Evolutionary conservation across 2,113 vertebrate genomes (phyloP), one percentile per base, ranked within the genome.

Genomic region (Tursiops truncatus): DNA sequence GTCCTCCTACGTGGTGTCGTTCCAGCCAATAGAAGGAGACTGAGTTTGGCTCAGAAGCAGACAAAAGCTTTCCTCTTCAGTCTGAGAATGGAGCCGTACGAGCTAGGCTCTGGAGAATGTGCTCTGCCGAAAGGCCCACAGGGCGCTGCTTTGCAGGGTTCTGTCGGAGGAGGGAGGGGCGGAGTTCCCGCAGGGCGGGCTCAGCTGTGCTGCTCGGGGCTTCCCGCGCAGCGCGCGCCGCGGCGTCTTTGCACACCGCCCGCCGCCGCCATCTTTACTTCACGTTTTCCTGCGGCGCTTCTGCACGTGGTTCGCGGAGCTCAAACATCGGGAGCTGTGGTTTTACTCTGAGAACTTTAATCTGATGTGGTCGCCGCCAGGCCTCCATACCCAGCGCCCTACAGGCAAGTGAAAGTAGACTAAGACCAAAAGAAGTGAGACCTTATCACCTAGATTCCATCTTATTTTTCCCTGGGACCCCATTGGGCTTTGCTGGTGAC

Each of bases 141-240:
- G 21, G 3, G 65, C 50, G 12, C 47, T 3, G 47, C 47, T 2
- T 36, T 47, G 0, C 33, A 33, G 50, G 67, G 12, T 31, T 26
- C 1, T 3, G 33, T n/a, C 20, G 1, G 50, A 2, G 77, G 6
- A 4, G 47, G 18, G 10, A 5, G 18, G 6, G 20, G 3, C 0
- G 47, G 31, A 1, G 53, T 13, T 36, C 77, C 2, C 33, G 21
- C 33, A 21, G 15, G 26, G 28, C 18, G 0, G 76, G 20, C 31
- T 7, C 21, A 33, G 31, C 74, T 3, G 28, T 17, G 31, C 62
- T 65, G 60, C 60, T 26, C 23, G 15, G 5, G 53, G 15, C 53
- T 5, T 53, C 15, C 53, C 15, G 5, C 53, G 5, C 15, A 53
- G 53, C 5, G 15, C 53, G 15, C 15, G 15, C 15, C 1, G 53